Evolutionary conservation across 2,888 invertebrate species (phyloP), one percentile per base, ranked within the genome.

Genomic region (Thysanoteuthis rhombus): DNA sequence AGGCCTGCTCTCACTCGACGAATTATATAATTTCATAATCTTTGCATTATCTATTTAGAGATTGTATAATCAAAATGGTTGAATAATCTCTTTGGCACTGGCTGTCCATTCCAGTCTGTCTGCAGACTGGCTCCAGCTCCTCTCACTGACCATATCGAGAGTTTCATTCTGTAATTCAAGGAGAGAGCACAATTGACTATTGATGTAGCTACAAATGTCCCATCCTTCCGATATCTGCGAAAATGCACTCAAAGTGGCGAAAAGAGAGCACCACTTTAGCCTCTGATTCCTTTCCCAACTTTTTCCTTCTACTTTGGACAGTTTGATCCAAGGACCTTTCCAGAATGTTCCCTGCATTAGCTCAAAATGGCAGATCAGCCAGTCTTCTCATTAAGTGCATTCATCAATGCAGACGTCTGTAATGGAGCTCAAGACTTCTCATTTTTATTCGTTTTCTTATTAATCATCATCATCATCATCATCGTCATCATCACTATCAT

Each of bases 141-240:
- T 75, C 75, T n/a, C 75, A 75, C n/a, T n/a, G 75, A 75, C n/a
- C 75, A 75, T 75, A n/a, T 75, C 75, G 36, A 75, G 75, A 75
- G 19, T 75, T n/a, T 36, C n/a, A 75, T 75, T 75, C 75, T 75
- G 16, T 75, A 75, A 75, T 75, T 75, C 75, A 75, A 75, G 75
- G n/a, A 75, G 75, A 75, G n/a, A n/a, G n/a, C n/a, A n/a, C 75
- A 75, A 75, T n/a, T n/a, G 75, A 75, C 75, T 75, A 75, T 75
- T 36, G 75, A 75, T 36, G n/a, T 75, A n/a, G n/a, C 75, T 75
- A 36, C 75, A 75, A 75, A 75, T 75, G 75, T 75, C n/a, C 75
- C 36, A n/a, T 75, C n/a, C 75, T 75, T 75, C 75, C n/a, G 36
- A 75, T 10, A 75, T n/a, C 75, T n/a, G 75, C n/a, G 75, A 75